Percentiles rank a stretch among this genome's conserved stretches.
Conservation (phyloP, 2,113 vertebrate species). For the Hemichromis elongatus region DNA sequence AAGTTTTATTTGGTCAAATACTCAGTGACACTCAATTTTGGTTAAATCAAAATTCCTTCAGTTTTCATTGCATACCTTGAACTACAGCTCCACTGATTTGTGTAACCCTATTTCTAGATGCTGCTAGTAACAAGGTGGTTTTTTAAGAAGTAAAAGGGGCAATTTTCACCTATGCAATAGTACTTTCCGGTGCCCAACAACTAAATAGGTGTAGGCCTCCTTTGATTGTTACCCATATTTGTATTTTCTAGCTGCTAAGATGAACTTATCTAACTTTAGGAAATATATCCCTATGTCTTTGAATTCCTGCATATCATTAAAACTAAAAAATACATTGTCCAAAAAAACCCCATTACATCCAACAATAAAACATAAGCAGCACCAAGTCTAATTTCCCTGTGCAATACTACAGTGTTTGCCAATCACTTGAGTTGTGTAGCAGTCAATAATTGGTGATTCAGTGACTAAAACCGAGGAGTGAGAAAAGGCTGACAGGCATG, state of each 20-base stretch:
- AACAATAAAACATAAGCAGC: background rate
- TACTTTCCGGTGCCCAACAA: background rate
- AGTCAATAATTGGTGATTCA: slow-evolving; percentile 47
- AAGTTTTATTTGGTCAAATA: background rate
- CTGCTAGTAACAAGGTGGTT: background rate
- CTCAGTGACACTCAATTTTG: background rate
- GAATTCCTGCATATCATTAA: background rate
- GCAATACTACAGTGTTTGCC: slow-evolving; percentile 5
- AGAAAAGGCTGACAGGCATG: slow-evolving; percentile 42
- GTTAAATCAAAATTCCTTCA: background rate
- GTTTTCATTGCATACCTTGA: background rate
- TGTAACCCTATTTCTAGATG: background rate
- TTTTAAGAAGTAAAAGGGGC: background rate
- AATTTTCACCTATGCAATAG: background rate
- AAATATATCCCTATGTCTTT: background rate
- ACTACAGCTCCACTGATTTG: background rate
- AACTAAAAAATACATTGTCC: background rate
- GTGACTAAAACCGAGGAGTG: slow-evolving; percentile 15
- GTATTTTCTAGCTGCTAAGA: background rate
- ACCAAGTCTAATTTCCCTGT: background rate
- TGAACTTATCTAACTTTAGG: background rate
- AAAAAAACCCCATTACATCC: background rate
- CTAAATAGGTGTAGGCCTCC: background rate
- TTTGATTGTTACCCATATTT: background rate
- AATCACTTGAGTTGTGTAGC: slow-evolving; percentile 29